Evolutionary conservation across 1,140 invertebrate species (phyloP), one percentile per base, ranked within the genome.

Genomic region (Plodia interpunctella): DNA sequence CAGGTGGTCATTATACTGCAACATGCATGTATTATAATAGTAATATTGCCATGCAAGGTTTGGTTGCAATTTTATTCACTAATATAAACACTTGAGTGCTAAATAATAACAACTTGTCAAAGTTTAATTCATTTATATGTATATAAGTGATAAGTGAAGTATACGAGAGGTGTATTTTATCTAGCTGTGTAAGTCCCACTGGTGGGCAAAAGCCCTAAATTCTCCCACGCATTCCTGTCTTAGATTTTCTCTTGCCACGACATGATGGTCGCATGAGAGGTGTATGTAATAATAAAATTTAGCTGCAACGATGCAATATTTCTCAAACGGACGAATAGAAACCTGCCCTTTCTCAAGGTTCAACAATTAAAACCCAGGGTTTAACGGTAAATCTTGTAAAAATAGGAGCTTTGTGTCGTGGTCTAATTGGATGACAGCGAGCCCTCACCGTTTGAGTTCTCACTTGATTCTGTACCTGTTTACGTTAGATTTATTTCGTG

Each of bases 41-140:
- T 68, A 25, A 25, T 25, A 25, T 2, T 25, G 21, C 21, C 21
- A 25, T 2, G 21, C 21, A 25, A 58, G 63, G 60, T 50, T 63
- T 60, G 60, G 61, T 57, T 20, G 61, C 62, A 64, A 72, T 72
- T 68, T 72, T 72, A 63, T 56, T 63, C 62, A 72, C 54, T 60
- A 66, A 57, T 59, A 57, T 44, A 57, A 13, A 63, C 52, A 60
- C 19, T 57, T 32, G n/a, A 49, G 54, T 51, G 49, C 49, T 50
- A 59, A 59, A 59, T 66, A 53, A 62, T 35, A 13, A 10, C n/a
- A 30, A 2, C 1, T 35, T 35, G 32, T 35, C 21, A 25, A 6
- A 2, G 21, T 3, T 25, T 25, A 25, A 25, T 25, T 25, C 21
- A 25, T 25, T 3, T 25, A 6, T 25, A 3, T 25, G 6, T 25